Conservation (phyloP, 2,797 vertebrate genomes). For the Eutrigla gurnardus region DNA sequence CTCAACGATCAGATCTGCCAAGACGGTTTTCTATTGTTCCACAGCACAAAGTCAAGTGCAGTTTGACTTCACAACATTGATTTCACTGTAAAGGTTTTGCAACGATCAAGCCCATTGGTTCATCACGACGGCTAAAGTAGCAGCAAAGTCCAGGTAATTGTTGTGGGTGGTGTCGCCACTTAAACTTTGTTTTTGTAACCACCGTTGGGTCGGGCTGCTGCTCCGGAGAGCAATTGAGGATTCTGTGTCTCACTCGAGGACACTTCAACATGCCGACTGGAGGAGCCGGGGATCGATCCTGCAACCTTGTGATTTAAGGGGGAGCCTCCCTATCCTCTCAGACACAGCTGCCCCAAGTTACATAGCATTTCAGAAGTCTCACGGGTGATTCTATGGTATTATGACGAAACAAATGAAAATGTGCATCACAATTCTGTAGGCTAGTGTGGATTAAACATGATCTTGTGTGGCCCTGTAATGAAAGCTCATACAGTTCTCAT, state of each 20-base stretch:
- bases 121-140: not conserved
- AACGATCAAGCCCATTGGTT: no score
- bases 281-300: not conserved
- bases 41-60: not conserved
- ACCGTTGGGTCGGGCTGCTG: no score
- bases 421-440: not conserved
- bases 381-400: not conserved
- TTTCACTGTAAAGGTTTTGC: not conserved
- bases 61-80: not conserved
- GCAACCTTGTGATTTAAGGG: not conserved
- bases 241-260: no score
- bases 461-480: not conserved
- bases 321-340: not conserved
- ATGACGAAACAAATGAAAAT: not conserved
- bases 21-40: not conserved
- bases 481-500: not conserved
- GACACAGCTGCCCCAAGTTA: not conserved
- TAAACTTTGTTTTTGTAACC: not conserved
- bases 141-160: not conserved
- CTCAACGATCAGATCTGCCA: not conserved
- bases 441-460: conserved; percentile 10
- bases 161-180: not conserved
- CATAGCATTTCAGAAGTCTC: not conserved
- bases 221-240: no score
- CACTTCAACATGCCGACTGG: not conserved